These are phyloP conservation scores for Porites rus DNA, from an alignment of 92 coral and sea anemone genomes.

Conservation along the genomic window DNA sequence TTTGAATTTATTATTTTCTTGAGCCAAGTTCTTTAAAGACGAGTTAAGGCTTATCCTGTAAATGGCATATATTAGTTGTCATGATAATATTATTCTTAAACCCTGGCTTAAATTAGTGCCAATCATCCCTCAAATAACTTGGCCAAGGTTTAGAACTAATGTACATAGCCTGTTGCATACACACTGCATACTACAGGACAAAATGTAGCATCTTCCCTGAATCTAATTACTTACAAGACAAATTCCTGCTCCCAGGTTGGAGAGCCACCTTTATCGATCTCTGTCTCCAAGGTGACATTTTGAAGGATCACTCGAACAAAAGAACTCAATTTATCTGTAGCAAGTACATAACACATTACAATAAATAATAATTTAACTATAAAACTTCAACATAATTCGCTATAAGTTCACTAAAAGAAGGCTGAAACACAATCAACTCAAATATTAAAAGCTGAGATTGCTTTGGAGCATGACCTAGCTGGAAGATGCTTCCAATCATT, in stretches of 20 bases:
- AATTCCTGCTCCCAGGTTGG: constrained; percentile 96
- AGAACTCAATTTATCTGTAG: constrained; percentile 76
- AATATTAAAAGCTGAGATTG: background rate
- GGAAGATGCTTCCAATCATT: too few species aligned
- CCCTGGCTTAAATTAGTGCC: too few species aligned
- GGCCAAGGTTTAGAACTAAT: background rate
- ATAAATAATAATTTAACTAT: background rate
- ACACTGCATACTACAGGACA: background rate
- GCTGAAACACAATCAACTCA: background rate
- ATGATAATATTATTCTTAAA: too few species aligned
- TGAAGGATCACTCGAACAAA: constrained; percentile 88
- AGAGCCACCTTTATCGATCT: constrained; percentile 72
- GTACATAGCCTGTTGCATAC: background rate
- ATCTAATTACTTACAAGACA: constrained; percentile 85
- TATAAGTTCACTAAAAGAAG: background rate
- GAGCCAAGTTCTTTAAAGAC: too few species aligned
- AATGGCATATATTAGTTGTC: too few species aligned
- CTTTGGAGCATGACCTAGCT: too few species aligned
- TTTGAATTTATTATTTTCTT: too few species aligned
- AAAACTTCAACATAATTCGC: background rate
- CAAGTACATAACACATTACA: background rate
- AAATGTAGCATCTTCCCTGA: background rate
- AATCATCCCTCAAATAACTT: too few species aligned
- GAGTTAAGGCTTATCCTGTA: too few species aligned
- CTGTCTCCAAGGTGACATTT: constrained; percentile 91